Conservation (phyloP, 2,113 vertebrate genomes). For the Channa argus region DNA sequence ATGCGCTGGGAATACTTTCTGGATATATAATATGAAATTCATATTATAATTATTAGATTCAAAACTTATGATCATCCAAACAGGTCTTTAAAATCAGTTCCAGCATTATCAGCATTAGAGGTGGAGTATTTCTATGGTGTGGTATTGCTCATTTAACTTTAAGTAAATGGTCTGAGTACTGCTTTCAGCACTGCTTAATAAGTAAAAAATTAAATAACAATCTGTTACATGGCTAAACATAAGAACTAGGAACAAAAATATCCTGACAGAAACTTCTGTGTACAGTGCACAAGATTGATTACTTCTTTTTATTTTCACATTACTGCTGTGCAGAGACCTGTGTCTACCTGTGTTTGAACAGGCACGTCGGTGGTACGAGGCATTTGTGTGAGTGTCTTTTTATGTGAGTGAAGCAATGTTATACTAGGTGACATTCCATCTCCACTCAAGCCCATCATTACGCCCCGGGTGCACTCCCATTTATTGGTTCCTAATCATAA, state of each 20-base stretch:
- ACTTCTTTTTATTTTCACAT: not conserved
- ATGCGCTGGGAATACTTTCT: too few relatives aligned
- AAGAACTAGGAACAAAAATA: not conserved
- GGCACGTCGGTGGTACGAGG: not conserved
- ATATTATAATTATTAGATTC: too few relatives aligned
- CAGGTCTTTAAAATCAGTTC: too few relatives aligned
- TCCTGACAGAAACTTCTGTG: not conserved
- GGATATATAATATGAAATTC: too few relatives aligned
- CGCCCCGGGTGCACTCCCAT: not conserved
- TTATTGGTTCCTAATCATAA: not conserved
- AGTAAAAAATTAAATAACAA: too few relatives aligned
- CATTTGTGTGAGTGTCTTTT: not conserved
- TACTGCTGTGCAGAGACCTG: not conserved
- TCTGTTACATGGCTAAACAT: too few relatives aligned
- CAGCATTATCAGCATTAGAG: too few relatives aligned
- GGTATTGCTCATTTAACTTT: too few relatives aligned
- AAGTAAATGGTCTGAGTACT: too few relatives aligned
- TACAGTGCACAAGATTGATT: not conserved
- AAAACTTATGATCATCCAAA: too few relatives aligned
- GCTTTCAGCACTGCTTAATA: too few relatives aligned
- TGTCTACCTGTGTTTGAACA: slow-evolving; percentile 10
- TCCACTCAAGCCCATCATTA: not conserved
- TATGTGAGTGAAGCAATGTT: slow-evolving; percentile 1
- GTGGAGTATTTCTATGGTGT: too few relatives aligned
- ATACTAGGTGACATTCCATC: slow-evolving; percentile 9